Evolutionary conservation across 64 coral and sea anemone genomes (phyloP), one percentile per base, ranked within the genome.

Genomic region (Porites australiensis): DNA sequence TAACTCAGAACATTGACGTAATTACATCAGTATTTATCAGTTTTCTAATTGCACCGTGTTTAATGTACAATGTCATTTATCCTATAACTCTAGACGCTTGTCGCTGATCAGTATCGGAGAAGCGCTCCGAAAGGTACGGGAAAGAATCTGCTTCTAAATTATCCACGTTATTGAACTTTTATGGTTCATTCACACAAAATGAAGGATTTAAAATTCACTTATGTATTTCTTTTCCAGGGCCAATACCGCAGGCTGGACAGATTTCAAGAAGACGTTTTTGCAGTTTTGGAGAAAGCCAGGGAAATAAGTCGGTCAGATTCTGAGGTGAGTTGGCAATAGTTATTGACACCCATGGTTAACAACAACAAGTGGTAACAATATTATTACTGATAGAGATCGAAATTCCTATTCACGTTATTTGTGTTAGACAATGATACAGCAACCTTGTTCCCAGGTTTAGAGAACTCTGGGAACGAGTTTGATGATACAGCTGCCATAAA

Each of bases 251-350:
- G 98, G 68, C 88, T 99, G 65, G 98, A 99, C 63, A 95, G 90
- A 46, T 81, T 96, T 57, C 98, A 99, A 50, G 98, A 99, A 66
- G 98, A 99, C 75, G 19, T 99, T 50, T 99, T 96, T 91, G 88
- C 98, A 20, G 85, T 99, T 75, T 91, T 99, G 71, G 98, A 99
- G 48, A 99, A 96, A 58, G 94, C 94, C 58, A 96, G 98, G 67
- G 91, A 93, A 77, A 88, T 91, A 10, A 93, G 91, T 49, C 88
- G 89, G 49, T 96, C 92, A 79, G 98, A 99, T 77, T 79, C 90
- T 74, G 98, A 99, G 84, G 98, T 99, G 13, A 72, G 12, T 21
- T 46, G 5, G 64, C 8, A 16, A 53, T 79, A 21, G 14, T 70
- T 19, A 50, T 66, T 27, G 13, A 23, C 8, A n/a, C 51, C 2